These are phyloP conservation scores for Phrixothrix hirtus DNA, from an alignment of 2,888 invertebrate genomes.

Conservation along the genomic window DNA sequence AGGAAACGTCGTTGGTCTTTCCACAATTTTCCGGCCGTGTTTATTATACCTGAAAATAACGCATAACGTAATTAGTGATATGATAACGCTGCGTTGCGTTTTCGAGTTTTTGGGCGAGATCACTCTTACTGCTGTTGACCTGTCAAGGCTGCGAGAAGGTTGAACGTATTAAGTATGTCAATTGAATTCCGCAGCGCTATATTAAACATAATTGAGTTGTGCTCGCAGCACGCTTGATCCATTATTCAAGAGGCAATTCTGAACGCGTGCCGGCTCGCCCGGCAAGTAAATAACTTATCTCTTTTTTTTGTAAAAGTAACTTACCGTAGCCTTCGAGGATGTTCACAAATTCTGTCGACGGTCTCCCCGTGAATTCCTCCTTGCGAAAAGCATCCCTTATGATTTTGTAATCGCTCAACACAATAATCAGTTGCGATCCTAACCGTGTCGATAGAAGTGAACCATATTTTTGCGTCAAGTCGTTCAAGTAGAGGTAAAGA, in stretches of 20 bases:
- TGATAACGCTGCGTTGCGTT: conserved; percentile 11
- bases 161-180: conserved; percentile 47
- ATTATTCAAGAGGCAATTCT: conserved; percentile 35
- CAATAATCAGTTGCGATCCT: conserved; percentile 81
- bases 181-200: conserved; percentile 39
- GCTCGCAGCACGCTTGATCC: conserved; percentile 25
- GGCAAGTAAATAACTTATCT: no score
- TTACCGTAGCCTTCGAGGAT: conserved; percentile 89
- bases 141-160: conserved; percentile 48
- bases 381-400: conserved; percentile 84
- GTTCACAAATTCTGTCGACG: conserved; percentile 82
- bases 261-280: conserved; percentile 29
- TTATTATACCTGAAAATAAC: conserved; percentile 75
- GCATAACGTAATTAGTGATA: conserved; percentile 36
- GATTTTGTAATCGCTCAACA: conserved; percentile 82
- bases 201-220: conserved; percentile 34
- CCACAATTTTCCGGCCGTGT: conserved; percentile 87
- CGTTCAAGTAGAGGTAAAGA: conserved; percentile 77
- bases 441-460: conserved; percentile 79
- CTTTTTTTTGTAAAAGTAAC: conserved; percentile 51
- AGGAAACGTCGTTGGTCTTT: conserved; percentile 87
- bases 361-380: conserved; percentile 87
- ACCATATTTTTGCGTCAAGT: conserved; percentile 78
- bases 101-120: conserved; percentile 32
- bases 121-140: conserved; percentile 50